These are phyloP conservation scores for Mamestra configurata DNA, from an alignment of 1,140 invertebrate species.

Conservation along the genomic window DNA sequence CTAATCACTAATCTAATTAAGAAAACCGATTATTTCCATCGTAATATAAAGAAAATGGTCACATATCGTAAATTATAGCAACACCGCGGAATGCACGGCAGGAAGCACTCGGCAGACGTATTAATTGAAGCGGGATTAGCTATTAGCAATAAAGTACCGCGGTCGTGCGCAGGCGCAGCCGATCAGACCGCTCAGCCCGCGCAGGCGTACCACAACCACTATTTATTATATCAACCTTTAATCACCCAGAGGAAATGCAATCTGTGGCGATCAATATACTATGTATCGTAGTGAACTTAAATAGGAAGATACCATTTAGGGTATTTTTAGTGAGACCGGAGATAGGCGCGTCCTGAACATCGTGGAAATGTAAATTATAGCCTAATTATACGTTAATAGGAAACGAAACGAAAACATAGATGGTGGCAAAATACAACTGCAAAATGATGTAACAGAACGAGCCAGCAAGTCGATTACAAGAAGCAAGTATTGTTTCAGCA, in stretches of 20 bases:
- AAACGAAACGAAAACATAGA: not conserved
- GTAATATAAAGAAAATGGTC: not conserved
- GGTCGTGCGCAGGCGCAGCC: slow-evolving; percentile 38
- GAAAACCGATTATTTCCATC: not conserved
- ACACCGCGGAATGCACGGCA: not conserved
- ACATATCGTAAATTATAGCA: not conserved
- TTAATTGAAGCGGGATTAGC: slow-evolving; percentile 35
- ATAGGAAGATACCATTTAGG: not conserved
- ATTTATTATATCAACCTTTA: slow-evolving; percentile 33
- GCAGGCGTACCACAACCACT: not conserved
- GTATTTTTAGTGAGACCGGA: not conserved
- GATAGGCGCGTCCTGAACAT: not conserved
- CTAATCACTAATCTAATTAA: not conserved
- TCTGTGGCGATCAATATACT: slow-evolving; percentile 23
- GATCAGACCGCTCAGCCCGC: not conserved
- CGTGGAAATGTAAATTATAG: not conserved
- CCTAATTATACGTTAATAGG: not conserved
- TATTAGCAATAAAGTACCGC: slow-evolving; percentile 46
- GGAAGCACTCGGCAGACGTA: slow-evolving; percentile 27
- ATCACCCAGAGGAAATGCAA: slow-evolving; percentile 29
- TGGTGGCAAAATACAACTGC: not conserved
- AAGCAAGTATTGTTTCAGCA: too few relatives aligned
- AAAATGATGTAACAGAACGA: too few relatives aligned
- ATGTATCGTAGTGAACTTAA: not conserved
- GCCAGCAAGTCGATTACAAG: too few relatives aligned